Evolutionary conservation across 2,113 vertebrate genomes (phyloP).

Genomic region (Sebastes fasciatus): DNA sequence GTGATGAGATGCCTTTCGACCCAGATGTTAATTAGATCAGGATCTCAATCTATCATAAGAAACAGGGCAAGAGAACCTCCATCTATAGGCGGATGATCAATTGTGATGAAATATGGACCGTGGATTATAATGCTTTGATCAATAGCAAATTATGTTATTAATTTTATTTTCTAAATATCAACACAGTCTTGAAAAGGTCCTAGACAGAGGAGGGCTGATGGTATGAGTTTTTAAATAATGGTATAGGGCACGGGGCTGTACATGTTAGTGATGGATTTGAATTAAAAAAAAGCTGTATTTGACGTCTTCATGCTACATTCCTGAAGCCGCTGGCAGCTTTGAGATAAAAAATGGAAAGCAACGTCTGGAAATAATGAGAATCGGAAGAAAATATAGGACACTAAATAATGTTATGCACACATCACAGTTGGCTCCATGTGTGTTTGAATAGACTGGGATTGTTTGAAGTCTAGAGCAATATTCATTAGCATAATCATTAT

Average conservation of each 20-base stretch:
- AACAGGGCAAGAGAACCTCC: conserved; percentile 37
- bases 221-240: neutral
- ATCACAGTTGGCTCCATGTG: neutral
- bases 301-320: neutral
- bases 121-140: conserved; percentile 42
- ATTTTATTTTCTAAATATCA: conserved; percentile 52
- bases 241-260: neutral
- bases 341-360: conserved; percentile 31
- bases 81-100: conserved; percentile 36
- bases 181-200: conserved; percentile 1
- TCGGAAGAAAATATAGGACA: neutral
- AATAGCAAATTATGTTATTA: conserved; percentile 31
- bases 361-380: conserved; percentile 23
- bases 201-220: neutral
- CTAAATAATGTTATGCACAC: conserved; percentile 6
- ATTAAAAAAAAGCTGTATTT: neutral
- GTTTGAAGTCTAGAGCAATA: conserved; percentile 6
- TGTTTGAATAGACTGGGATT: conserved; percentile 7
- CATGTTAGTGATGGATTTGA: neutral
- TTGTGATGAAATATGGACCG: conserved; percentile 35
- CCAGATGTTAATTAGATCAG: conserved; percentile 78
- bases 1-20: conserved; percentile 75
- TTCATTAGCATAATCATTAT: conserved; percentile 35
- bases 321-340: conserved; percentile 42
- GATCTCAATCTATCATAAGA: conserved; percentile 67